Percentiles rank a stretch among this genome's conserved stretches.
phyloP scores from a whole-genome alignment of 2,797 vertebrate species.

The Hydrophis major region DNA sequence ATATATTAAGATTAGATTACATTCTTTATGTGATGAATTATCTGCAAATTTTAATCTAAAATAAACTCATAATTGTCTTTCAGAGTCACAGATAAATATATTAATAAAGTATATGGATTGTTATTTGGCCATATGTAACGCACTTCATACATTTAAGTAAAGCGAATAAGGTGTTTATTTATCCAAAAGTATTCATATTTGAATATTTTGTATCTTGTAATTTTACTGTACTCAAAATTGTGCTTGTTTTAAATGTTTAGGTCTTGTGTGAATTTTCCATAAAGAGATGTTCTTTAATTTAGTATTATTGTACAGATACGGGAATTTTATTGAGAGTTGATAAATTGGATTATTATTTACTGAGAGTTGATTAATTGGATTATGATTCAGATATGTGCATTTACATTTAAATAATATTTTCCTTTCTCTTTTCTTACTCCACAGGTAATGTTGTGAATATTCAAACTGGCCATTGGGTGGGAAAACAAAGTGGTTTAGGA shows the following conservation, averaged over 20 bases:
- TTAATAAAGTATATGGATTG: neutral
- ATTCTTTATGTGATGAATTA: neutral
- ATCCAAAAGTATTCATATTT: neutral
- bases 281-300: neutral
- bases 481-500: constrained; percentile 94
- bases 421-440: neutral
- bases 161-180: neutral
- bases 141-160: neutral
- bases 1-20: neutral
- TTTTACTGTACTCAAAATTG: neutral
- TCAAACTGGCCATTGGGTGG: constrained; percentile 96
- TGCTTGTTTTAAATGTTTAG: neutral
- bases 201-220: neutral
- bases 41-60: neutral
- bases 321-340: neutral
- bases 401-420: neutral
- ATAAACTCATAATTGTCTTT: neutral
- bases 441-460: constrained; percentile 96
- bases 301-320: neutral
- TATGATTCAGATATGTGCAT: neutral
- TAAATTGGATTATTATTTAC: neutral
- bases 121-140: neutral
- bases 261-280: neutral
- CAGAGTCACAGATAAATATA: neutral
- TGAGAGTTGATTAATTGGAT: neutral